Base-by-base conservation (phyloP, 2,888 invertebrate species). In the Epistrophe grossulariae region DNA sequence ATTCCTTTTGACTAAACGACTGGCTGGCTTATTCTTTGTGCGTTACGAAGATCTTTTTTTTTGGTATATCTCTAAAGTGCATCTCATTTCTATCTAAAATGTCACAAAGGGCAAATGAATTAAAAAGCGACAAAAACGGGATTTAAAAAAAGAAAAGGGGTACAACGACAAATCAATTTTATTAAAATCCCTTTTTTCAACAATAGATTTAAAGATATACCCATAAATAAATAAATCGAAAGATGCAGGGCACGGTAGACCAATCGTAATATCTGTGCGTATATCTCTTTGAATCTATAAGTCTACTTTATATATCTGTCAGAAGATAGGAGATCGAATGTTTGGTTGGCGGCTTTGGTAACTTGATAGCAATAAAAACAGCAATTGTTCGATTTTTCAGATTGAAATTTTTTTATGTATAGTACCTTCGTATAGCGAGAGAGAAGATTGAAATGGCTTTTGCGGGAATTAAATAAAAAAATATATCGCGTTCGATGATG, bases 341-440 rank as follows among this genome's bases (percentile, higher is more conserved):
- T n/a, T n/a, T 64, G 50, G 35, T 52, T 35, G 72, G 68, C 50
- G 66, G 43, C 28, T 40, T 66, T 31, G 17, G 81, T 85, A 85
- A 85, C 82, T 71, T 31, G 85, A 85, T 82, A 85, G 82, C 80
- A 85, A 85, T 85, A 85, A 85, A 85, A 85, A 82, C 78, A 70
- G 40, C 43, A 35, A 85, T 85, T 85, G 81, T 85, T 73, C 73
- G 78, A 66, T 35, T 48, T n/a, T 70, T 19, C 31, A 72, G 66
- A 80, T 80, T 79, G 74, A 79, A 78, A 60, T 60, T 64, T 68
- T 72, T 68, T 62, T 68, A 15, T 24, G 24, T 24, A 24, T 24
- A 24, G 1, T 24, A 24, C 24, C n/a, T 13, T 40, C 43, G 35
- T n/a, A n/a, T n/a, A 35, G 7, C 8, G 35, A 35, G 19, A 31